Evolutionary conservation across 2,113 vertebrate genomes (phyloP), one percentile per base, ranked within the genome.

Genomic region (Malurus melanocephalus): DNA sequence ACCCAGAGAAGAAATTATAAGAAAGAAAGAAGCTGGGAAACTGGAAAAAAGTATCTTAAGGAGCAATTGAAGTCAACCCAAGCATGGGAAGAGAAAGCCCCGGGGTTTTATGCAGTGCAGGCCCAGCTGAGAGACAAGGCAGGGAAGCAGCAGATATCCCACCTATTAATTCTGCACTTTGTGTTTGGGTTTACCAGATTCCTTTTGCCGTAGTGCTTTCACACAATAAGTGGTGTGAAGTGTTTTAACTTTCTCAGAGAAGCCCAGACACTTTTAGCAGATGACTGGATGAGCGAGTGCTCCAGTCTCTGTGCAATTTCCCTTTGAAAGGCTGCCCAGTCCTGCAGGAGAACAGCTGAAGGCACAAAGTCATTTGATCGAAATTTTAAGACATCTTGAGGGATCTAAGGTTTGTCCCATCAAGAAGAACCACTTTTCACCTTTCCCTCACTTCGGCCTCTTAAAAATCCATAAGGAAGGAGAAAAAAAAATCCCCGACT

Each of bases 261-360:
- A 92, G 42, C 60, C 82, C 68, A 87, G 87, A 94, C 82, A 21
- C 79, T 77, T 95, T 89, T 91, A 87, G 49, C 92, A 96, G 95
- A 93, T 82, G 89, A 80, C 71, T 94, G 55, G 81, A 28, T 27
- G 89, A 87, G 91, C 1, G 4, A 82, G 19, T 87, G 81, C 89
- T 93, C 59, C 55, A 61, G 46, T 80, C 72, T 85, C 91, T 80
- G 40, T 66, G 87, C 81, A 93, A 67, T 90, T 94, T 94, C 92
- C 91, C 94, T 81, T 94, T 94, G 94, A 95, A 91, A 81, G 74
- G 60, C 43, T 77, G 89, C 95, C 93, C 89, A 87, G 84, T 87
- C 67, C 90, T 94, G 74, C 71, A 27, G 57, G 74, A 90, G 81
- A 90, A 75, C 91, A 93, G 71, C 91, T 94, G 89, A 93, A 89